These are phyloP conservation scores for Thinocorus orbignyianus DNA, from an alignment of 2,113 vertebrate genomes.

Conservation along the genomic window DNA sequence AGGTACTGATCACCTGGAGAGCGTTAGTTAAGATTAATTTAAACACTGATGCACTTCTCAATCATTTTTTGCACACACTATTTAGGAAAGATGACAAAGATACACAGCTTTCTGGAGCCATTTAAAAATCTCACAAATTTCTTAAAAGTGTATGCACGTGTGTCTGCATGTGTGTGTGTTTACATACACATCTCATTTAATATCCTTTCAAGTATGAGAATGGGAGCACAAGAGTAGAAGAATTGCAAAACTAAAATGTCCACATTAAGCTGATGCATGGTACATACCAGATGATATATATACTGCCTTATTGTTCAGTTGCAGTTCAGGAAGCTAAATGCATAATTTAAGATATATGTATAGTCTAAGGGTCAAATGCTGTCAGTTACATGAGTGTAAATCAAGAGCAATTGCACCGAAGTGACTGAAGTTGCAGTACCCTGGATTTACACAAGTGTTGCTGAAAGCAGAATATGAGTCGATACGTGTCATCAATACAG, in stretches of 20 bases:
- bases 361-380: slow-evolving; percentile 62
- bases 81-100: neutral
- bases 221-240: neutral
- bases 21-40: neutral
- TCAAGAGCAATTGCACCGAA: slow-evolving; percentile 52
- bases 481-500: slow-evolving; percentile 17
- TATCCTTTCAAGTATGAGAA: slow-evolving; percentile 10
- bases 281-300: slow-evolving; percentile 39
- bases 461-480: slow-evolving; percentile 53
- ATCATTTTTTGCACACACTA: neutral
- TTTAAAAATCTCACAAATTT: neutral
- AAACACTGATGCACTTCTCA: neutral
- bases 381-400: slow-evolving; percentile 50
- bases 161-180: rapidly evolving
- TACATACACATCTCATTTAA: neutral
- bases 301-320: slow-evolving; percentile 51
- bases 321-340: slow-evolving; percentile 36
- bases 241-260: slow-evolving; percentile 30
- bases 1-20: neutral
- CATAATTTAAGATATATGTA: slow-evolving; percentile 63
- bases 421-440: slow-evolving; percentile 44
- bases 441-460: slow-evolving; percentile 52
- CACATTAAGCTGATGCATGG: slow-evolving; percentile 51
- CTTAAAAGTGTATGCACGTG: neutral
- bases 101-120: neutral